These are phyloP conservation scores for Imbricaverruca yamaguchii DNA, from an alignment of 2,888 invertebrate genomes.

Conservation along the genomic window DNA sequence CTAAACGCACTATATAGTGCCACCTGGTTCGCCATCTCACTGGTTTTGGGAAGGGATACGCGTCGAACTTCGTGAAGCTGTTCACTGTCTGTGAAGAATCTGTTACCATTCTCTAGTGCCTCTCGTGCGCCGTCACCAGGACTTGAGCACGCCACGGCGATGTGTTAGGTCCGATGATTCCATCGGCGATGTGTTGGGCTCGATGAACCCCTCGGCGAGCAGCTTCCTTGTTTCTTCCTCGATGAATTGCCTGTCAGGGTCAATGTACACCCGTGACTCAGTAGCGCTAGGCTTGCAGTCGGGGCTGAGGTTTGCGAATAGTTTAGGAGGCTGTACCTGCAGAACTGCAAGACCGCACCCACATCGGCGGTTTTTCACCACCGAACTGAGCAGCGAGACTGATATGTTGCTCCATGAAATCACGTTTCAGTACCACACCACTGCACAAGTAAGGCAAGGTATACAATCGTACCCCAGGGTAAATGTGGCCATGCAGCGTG, in stretches of 20 bases:
- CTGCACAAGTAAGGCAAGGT: not conserved
- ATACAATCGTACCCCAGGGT: not conserved
- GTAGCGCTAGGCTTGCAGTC: not conserved
- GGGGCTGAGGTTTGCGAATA: not conserved
- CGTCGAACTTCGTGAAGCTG: too few species aligned
- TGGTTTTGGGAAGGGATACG: not conserved
- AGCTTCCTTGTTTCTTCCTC: not conserved
- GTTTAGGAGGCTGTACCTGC: not conserved
- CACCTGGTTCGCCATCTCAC: constrained; percentile 20
- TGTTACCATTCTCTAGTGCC: too few species aligned
- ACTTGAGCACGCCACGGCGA: not conserved
- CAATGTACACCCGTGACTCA: not conserved
- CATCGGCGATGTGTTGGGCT: not conserved
- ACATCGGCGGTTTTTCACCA: not conserved
- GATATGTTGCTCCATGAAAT: not conserved
- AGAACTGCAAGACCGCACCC: not conserved
- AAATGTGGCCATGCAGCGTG: not conserved
- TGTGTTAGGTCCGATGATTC: not conserved
- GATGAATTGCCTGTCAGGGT: not conserved
- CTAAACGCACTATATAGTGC: constrained; percentile 13
- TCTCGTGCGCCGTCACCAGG: not conserved
- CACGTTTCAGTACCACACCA: not conserved
- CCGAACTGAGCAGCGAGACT: not conserved
- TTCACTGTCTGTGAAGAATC: too few species aligned
- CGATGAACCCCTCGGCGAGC: not conserved